These are phyloP conservation scores for Plodia interpunctella DNA, from an alignment of 1,140 invertebrate species.

Conservation along the genomic window DNA sequence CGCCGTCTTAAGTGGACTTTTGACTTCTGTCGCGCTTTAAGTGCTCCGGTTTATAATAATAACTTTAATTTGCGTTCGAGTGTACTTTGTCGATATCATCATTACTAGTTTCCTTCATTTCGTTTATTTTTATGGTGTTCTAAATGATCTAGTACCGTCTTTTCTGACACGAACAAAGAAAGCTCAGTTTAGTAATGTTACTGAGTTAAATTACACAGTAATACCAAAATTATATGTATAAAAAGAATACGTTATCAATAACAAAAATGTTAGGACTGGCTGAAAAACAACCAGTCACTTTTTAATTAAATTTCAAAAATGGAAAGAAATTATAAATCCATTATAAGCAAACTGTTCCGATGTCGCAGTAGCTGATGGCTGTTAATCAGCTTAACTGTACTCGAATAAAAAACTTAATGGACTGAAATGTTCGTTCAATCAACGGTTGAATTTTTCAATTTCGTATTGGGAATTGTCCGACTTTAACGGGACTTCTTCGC, in stretches of 20 bases:
- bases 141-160: too few species aligned
- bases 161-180: too few species aligned
- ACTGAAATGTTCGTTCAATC: slow-evolving; percentile 6
- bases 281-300: too few species aligned
- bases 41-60: slow-evolving; percentile 16
- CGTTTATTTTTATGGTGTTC: too few species aligned
- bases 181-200: too few species aligned
- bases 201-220: too few species aligned
- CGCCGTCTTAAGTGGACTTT: slow-evolving; percentile 59
- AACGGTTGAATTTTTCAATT: background rate
- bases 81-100: too few species aligned
- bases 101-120: too few species aligned
- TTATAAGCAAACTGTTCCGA: background rate
- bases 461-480: background rate
- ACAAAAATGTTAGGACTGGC: too few species aligned
- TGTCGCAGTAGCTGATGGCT: background rate
- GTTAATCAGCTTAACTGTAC: slow-evolving; percentile 5
- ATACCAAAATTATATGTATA: too few species aligned
- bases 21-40: slow-evolving; percentile 34
- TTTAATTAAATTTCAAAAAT: background rate
- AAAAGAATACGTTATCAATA: too few species aligned
- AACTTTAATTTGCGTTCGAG: slow-evolving; percentile 9
- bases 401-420: slow-evolving; percentile 4
- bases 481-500: background rate
- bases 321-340: background rate